Conservation (phyloP, 2,797 vertebrate species). For the Stomatorhinus walkeri region DNA sequence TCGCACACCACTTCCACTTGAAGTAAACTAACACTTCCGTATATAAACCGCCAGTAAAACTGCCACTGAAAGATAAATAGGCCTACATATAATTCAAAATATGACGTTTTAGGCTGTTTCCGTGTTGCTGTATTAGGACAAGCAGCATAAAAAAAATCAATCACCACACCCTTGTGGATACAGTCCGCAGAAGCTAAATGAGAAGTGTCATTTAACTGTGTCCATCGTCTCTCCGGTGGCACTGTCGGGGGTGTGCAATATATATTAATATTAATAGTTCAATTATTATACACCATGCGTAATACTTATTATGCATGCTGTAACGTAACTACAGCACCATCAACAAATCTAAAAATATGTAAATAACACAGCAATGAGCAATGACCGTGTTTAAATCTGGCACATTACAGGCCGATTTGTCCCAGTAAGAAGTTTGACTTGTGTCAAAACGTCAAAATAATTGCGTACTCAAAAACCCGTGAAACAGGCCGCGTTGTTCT, state of each 20-base stretch:
- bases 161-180: background rate
- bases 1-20: background rate
- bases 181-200: background rate
- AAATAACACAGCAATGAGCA: background rate
- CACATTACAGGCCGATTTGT: background rate
- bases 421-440: background rate
- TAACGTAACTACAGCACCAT: background rate
- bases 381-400: background rate
- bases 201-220: background rate
- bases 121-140: background rate
- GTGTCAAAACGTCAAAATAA: background rate
- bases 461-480: too few species aligned
- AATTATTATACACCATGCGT: background rate
- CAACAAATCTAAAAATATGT: background rate
- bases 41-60: background rate
- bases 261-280: background rate
- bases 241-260: background rate
- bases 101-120: background rate
- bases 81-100: background rate
- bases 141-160: background rate
- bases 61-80: background rate
- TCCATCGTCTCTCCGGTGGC: background rate
- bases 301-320: background rate
- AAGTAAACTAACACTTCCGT: background rate
- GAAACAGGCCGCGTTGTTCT: background rate